Conservation (phyloP, 2,797 vertebrate genomes). For the Spatula clypeata region DNA sequence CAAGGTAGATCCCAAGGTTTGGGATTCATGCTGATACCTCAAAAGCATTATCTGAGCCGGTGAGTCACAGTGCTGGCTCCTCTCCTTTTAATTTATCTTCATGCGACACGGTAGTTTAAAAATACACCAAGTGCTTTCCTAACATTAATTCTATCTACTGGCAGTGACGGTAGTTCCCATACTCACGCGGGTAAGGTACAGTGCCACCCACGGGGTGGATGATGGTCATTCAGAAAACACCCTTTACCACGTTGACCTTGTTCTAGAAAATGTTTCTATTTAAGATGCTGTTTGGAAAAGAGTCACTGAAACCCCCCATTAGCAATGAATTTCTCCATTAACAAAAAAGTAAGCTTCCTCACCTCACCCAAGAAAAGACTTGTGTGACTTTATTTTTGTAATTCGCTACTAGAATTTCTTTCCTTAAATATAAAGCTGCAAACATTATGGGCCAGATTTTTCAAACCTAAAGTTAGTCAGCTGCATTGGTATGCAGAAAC, state of each 20-base stretch:
- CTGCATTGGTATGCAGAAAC: slow-evolving; percentile 18
- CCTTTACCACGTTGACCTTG: not conserved
- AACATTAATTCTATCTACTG: not conserved
- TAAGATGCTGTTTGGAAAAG: not conserved
- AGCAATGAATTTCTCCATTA: not conserved
- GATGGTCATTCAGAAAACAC: not conserved
- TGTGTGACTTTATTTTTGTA: not conserved
- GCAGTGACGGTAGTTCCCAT: not conserved
- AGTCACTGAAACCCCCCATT: not conserved
- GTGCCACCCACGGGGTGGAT: not conserved
- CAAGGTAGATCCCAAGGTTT: not conserved
- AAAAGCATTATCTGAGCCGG: not conserved
- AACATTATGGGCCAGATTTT: not conserved
- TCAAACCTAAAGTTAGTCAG: slow-evolving; percentile 33
- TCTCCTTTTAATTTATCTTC: not conserved
- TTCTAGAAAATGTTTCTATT: not conserved
- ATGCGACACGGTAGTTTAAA: not conserved
- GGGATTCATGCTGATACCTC: not conserved
- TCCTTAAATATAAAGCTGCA: not conserved
- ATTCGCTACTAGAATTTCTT: not conserved
- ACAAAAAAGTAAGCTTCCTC: not conserved
- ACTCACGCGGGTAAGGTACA: not conserved
- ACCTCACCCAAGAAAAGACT: not conserved
- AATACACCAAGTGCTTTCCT: not conserved
- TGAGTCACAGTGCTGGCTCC: not conserved